Base-by-base conservation (phyloP, 2,113 vertebrate genomes). In the Xenopus borealis region DNA sequence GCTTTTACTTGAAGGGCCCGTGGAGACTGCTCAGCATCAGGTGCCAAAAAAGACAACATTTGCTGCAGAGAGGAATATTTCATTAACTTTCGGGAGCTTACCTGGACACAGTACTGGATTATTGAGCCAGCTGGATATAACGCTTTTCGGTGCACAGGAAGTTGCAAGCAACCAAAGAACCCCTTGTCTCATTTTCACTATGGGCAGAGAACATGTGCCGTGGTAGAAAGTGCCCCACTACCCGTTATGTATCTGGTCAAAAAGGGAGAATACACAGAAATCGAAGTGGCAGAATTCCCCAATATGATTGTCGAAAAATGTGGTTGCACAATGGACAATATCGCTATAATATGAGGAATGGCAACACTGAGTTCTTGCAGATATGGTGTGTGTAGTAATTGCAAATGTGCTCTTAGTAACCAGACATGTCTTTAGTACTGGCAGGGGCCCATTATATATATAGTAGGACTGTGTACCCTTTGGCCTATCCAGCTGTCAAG, bases 231-330 rank as follows among this genome's bases (percentile, higher is more conserved):
- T 72, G 88, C 94, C 3, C 88, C 95, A 0, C 80, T 97, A 17
- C 95, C 95, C 30, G 80, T 97, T 85, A 95, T 97, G 88, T 96
- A 96, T 86, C 90, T 96, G 27, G 87, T 93, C 72, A 92, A 88
- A 82, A 94, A 92, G 53, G 95, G 92, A 6, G 94, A 96, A 81
- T 93, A 88, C 87, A 96, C 95, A 0, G 93, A 96, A 80, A 94
- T 97, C 0, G 92, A 96, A 79, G 95, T 93, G 13, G 93, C 95
- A 0, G 95, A 96, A 58, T 94, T 97, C 68, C 93, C 95, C 11
- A 92, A 91, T 33, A 96, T 96, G 94, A 82, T 97, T 0, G 80
- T 93, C 0, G 93, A 96, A 77, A 87, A 87, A 46, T 97, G 95
- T 27, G 84, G 91, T 27, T 96, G 95, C 16, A 44, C 89, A 0